phyloP scores from a whole-genome alignment of 1,140 invertebrate species.

The Ylistrum balloti region DNA sequence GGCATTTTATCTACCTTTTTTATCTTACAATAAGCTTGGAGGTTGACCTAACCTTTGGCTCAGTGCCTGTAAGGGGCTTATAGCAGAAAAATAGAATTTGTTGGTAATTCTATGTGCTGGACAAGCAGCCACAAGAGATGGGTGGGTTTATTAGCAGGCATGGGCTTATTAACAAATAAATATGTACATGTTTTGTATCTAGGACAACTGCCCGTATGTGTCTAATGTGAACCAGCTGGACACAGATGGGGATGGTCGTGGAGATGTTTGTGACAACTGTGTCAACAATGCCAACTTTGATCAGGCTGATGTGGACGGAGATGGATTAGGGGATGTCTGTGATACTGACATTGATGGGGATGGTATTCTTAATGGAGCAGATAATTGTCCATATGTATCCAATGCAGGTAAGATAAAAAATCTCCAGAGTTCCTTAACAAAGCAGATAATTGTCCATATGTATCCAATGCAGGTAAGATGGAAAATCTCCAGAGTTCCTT shows the following conservation, averaged over 20 bases:
- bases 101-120: too few species aligned
- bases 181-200: not conserved
- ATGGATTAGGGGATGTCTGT: slow-evolving; percentile 64
- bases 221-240: not conserved
- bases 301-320: slow-evolving; percentile 61
- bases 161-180: too few species aligned
- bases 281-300: slow-evolving; percentile 53
- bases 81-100: too few species aligned
- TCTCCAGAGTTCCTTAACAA: too few species aligned
- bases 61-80: too few species aligned
- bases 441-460: slow-evolving; percentile 50
- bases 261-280: slow-evolving; percentile 61
- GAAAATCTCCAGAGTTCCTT: too few species aligned
- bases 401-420: not conserved
- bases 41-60: too few species aligned
- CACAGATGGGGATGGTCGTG: not conserved
- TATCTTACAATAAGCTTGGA: too few species aligned
- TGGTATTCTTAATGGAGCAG: slow-evolving; percentile 82
- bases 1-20: too few species aligned
- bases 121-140: too few species aligned
- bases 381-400: slow-evolving; percentile 51
- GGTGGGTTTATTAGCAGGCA: too few species aligned
- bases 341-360: slow-evolving; percentile 93
- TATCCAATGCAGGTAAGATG: slow-evolving; percentile 4
- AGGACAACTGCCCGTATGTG: slow-evolving; percentile 2